Conservation (phyloP, 2,888 invertebrate species). For the Lasioglossum leucozonium region DNA sequence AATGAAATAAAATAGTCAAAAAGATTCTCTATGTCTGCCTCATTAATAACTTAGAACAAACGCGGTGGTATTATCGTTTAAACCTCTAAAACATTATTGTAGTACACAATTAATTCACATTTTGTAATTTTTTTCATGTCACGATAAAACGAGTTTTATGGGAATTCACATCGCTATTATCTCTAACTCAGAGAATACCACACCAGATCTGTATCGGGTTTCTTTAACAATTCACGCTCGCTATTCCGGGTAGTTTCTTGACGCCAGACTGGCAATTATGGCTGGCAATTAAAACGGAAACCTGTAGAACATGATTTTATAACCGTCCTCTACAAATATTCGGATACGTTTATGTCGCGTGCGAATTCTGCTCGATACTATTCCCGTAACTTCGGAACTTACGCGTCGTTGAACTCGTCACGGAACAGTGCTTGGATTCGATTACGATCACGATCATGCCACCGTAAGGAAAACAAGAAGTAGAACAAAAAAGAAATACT, state of each 20-base stretch:
- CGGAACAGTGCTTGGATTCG: neutral
- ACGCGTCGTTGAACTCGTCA: slow-evolving; percentile 4
- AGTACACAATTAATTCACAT: neutral
- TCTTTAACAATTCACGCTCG: slow-evolving; percentile 1
- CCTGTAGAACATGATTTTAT: neutral
- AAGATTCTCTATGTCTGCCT: neutral
- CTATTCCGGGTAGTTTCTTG: slow-evolving; percentile 6
- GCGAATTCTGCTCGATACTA: slow-evolving; percentile 5
- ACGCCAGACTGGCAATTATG: slow-evolving; percentile 18
- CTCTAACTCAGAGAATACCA: neutral
- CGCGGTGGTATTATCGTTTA: neutral
- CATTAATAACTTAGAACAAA: no score
- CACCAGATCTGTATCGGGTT: neutral
- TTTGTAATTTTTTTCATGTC: neutral
- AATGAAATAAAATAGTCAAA: neutral
- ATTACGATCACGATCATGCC: neutral
- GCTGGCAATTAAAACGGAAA: slow-evolving; percentile 13
- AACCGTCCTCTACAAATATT: slow-evolving; percentile 4
- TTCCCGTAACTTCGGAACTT: neutral
- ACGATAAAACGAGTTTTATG: neutral
- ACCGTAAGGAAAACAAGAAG: neutral
- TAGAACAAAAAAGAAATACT: neutral
- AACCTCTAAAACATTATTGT: neutral
- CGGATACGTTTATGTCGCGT: neutral
- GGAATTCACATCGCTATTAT: neutral